Conservation (phyloP, 2,797 vertebrate genomes). For the Pseudomugil gertrudae region DNA sequence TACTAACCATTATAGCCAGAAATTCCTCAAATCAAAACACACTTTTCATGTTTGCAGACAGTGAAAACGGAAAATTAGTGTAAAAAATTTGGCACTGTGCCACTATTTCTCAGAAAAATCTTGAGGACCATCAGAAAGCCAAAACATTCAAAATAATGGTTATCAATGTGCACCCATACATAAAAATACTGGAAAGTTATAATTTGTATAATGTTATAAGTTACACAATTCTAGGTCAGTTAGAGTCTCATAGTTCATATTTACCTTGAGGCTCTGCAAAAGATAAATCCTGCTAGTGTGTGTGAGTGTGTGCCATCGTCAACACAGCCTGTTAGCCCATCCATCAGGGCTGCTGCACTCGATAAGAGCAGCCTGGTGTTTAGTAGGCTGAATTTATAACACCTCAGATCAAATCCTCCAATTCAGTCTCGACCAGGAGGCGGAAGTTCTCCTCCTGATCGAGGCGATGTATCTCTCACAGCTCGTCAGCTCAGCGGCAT, state of each 20-base stretch:
- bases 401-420: slow-evolving; percentile 14
- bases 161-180: too few relatives aligned
- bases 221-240: not conserved
- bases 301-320: not conserved
- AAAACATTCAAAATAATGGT: too few relatives aligned
- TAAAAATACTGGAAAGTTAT: too few relatives aligned
- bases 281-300: slow-evolving; percentile 1
- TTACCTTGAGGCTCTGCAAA: not conserved
- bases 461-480: slow-evolving; percentile 11
- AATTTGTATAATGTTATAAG: too few relatives aligned
- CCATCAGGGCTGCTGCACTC: slow-evolving; percentile 21
- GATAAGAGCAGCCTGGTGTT: slow-evolving; percentile 28
- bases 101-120: too few relatives aligned
- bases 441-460: not conserved
- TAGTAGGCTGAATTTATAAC: slow-evolving; percentile 8
- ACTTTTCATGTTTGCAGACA: too few relatives aligned
- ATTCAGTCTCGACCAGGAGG: slow-evolving; percentile 7
- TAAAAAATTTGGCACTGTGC: too few relatives aligned
- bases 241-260: not conserved
- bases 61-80: not conserved
- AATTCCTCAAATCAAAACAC: too few relatives aligned
- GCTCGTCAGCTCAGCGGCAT: slow-evolving; percentile 8
- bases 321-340: slow-evolving; percentile 17
- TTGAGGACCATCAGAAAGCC: too few relatives aligned
- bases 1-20: not conserved